These are phyloP conservation scores for Platycheirus rosarum DNA, from an alignment of 2,888 invertebrate genomes.

Conservation along the genomic window DNA sequence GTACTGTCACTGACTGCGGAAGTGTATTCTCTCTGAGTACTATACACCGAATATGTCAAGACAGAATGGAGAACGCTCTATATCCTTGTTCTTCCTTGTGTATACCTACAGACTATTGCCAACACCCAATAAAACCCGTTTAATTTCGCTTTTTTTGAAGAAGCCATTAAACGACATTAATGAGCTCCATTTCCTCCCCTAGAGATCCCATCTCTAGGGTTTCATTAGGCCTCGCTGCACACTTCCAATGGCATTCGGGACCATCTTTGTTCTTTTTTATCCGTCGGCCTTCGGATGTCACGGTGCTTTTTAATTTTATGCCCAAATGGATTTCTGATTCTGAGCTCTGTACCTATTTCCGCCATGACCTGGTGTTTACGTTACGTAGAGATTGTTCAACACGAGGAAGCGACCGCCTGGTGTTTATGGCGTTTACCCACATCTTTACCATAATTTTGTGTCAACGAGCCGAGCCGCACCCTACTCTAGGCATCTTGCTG, in stretches of 20 bases:
- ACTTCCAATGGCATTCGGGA: background rate
- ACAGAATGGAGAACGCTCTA: constrained; percentile 7
- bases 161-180: constrained; percentile 18
- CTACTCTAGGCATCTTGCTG: background rate
- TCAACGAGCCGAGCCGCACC: background rate
- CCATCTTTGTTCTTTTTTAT: too few relatives aligned
- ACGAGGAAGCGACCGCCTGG: background rate
- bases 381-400: background rate
- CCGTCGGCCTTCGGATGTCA: background rate
- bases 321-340: constrained; percentile 15
- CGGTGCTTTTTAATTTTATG: constrained; percentile 22
- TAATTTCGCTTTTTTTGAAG: background rate
- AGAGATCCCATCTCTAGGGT: background rate
- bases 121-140: constrained; percentile 11
- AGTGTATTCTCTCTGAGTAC: background rate
- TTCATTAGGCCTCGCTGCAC: background rate
- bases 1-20: constrained; percentile 4
- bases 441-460: constrained; percentile 2
- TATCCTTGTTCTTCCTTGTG: constrained; percentile 2
- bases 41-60: constrained; percentile 6
- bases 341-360: background rate
- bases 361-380: constrained; percentile 2
- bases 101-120: background rate
- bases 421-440: background rate
- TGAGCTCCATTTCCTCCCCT: background rate